phyloP scores from a whole-genome alignment of 2,888 invertebrate genomes.

The Priocnemis perturbator region DNA sequence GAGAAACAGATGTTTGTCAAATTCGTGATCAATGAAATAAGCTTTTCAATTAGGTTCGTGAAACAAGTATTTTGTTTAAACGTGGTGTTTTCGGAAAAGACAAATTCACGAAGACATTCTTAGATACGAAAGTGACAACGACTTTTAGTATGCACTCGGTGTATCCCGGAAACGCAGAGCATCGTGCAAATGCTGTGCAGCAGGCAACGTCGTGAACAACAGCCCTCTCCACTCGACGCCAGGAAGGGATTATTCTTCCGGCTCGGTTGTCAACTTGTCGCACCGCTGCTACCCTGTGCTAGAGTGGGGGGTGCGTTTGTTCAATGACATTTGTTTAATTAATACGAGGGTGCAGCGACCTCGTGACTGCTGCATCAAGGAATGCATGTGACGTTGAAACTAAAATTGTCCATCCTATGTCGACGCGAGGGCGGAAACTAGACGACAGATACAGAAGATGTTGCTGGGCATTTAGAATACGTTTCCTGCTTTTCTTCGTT shows the following conservation, averaged over 20 bases:
- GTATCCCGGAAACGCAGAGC: background rate
- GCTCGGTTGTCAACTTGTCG: constrained; percentile 6
- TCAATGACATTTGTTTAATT: constrained; percentile 50
- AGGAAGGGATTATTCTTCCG: constrained; percentile 37
- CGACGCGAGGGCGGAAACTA: background rate
- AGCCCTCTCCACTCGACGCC: constrained; percentile 45
- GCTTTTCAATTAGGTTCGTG: too few species aligned
- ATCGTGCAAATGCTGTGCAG: background rate
- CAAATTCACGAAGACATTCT: too few species aligned
- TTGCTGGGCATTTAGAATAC: too few species aligned
- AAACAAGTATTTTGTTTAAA: too few species aligned
- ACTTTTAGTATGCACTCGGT: background rate
- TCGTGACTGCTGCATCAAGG: background rate
- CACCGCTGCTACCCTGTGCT: constrained; percentile 17
- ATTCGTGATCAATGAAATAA: too few species aligned
- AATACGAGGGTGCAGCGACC: constrained; percentile 27
- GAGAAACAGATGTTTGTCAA: too few species aligned
- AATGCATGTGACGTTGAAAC: constrained; percentile 16
- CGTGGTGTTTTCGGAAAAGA: too few species aligned
- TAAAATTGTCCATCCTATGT: constrained; percentile 17
- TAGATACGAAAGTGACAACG: too few species aligned
- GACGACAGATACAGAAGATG: too few species aligned
- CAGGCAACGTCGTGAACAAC: constrained; percentile 38
- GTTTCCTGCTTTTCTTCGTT: too few species aligned
- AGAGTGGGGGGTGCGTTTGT: too few species aligned